Evolutionary conservation across 2,888 invertebrate genomes (phyloP), one percentile per base, ranked within the genome.

Genomic region (Trichacis sp.): DNA sequence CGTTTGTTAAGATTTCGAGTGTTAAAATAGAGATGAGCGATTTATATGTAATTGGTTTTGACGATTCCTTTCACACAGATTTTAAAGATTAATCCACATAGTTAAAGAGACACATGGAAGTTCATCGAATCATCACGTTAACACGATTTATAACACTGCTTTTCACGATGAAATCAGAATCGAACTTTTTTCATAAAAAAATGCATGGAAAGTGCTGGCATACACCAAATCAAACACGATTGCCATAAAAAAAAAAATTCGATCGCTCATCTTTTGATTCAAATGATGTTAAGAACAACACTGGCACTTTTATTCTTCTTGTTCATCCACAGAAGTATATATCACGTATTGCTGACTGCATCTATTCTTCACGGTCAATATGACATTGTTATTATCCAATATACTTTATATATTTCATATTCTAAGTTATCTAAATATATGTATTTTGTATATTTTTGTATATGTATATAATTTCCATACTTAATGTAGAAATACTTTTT

Each of bases 401-500:
- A 76, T 70, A 74, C 70, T 75, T 70, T 60, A 74, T 74, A 72
- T 74, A 70, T 71, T 72, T 74, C 74, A 71, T 72, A 74, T 71
- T 77, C 76, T 79, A 78, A 24, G 74, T 79, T 78, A 80, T 74
- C 76, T 79, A 80, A 78, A 80, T 80, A 74, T 72, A 72, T 74
- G 73, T 74, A 71, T 73, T 75, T 70, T 75, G 73, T 72, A 64
- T 71, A 64, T 71, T 64, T 71, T 66, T 69, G 54, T 71, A 63
- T 68, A 69, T 72, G 68, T 74, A 73, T 75, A 72, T 73, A 64
- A 72, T 73, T 71, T 73, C 64, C 74, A 73, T 77, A 74, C 71
- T 73, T 77, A 70, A 72, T 80, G 79, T 80, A 81, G 78, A 81
- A 81, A 82, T 80, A 79, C 80, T 77, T 77, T 61, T 54, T 60